Evolutionary conservation across 2,888 invertebrate species (phyloP), one percentile per base, ranked within the genome.

Genomic region (Phrixothrix hirtus): DNA sequence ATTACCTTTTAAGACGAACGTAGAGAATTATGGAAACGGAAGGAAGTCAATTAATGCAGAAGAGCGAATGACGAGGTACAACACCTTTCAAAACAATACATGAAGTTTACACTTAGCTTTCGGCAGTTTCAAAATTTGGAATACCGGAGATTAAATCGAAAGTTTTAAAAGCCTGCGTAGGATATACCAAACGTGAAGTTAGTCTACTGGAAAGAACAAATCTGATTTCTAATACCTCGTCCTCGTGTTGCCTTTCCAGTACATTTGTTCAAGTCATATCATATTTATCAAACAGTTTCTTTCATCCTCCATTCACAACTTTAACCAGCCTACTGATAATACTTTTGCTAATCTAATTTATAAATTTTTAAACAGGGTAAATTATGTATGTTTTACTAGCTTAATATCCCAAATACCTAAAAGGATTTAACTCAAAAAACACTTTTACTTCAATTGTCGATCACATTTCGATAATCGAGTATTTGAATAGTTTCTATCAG

Each of bases 191-290:
- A 44, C 36, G 31, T 37, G 34, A 41, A 50, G 39, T 50, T 45
- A 55, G 45, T 51, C 50, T 55, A 37, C n/a, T 37, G 50, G 50
- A 55, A 55, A 27, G 45, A 55, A 55, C 48, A 56, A 52, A 56
- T 52, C 56, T 56, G 52, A 56, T 56, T 52, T 48, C 55, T 47
- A 52, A 56, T 52, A 52, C 51, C 34, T 44, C 39, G 47, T 52
- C 43, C 38, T 42, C 51, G 38, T 51, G 56, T 52, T 56, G 56
- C 45, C 47, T 56, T 53, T 56, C 46, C 51, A 43, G 47, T 51
- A 56, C 56, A 56, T 56, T 56, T 56, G 56, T 34, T 56, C 51
- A 34, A 51, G 56, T 56, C 56, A 52, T 48, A 56, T 56, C 48
- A 56, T 52, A 56, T 56, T 56, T 56, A 56, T 56, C 51, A 56